Evolutionary conservation across 2,797 vertebrate genomes (phyloP).

Genomic region (Enteromius treurensis): DNA sequence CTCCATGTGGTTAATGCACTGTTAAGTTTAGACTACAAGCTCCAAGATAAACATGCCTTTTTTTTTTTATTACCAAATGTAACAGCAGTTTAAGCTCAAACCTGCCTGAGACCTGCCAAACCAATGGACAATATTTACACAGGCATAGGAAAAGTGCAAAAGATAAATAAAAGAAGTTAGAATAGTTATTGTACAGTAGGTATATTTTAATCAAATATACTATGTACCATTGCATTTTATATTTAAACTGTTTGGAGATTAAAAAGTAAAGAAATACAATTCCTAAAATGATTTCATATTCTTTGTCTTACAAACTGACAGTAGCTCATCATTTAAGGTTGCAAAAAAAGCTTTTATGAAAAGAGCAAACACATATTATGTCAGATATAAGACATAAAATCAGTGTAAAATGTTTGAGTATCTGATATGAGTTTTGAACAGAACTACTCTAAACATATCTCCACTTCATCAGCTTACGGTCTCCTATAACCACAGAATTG

Average conservation of each 20-base stretch:
- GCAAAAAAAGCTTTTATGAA: conserved; percentile 8
- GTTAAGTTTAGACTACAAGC: conserved; percentile 41
- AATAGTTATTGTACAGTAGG: not conserved
- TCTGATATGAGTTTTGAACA: not conserved
- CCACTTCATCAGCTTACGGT: conserved; percentile 27
- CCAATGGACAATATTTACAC: conserved; percentile 48
- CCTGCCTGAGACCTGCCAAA: conserved; percentile 44
- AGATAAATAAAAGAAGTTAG: not conserved
- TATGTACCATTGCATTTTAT: not conserved
- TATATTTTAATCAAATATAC: not conserved
- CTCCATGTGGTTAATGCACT: conserved; percentile 55
- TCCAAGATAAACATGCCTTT: conserved; percentile 61
- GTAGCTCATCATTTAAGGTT: not conserved
- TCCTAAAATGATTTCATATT: not conserved
- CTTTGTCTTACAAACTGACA: not conserved
- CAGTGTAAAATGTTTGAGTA: not conserved
- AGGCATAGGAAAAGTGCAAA: not conserved
- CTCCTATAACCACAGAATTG: conserved; percentile 31
- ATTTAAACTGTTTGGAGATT: not conserved
- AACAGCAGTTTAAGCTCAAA: conserved; percentile 54
- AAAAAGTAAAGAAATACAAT: conserved; percentile 38
- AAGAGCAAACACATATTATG: conserved; percentile 21
- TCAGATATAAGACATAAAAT: not conserved
- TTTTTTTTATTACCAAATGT: conserved; percentile 54
- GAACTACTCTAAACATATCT: conserved; percentile 26